Base-by-base conservation (phyloP, 2,888 invertebrate genomes). In the Uloborus plumipes region DNA sequence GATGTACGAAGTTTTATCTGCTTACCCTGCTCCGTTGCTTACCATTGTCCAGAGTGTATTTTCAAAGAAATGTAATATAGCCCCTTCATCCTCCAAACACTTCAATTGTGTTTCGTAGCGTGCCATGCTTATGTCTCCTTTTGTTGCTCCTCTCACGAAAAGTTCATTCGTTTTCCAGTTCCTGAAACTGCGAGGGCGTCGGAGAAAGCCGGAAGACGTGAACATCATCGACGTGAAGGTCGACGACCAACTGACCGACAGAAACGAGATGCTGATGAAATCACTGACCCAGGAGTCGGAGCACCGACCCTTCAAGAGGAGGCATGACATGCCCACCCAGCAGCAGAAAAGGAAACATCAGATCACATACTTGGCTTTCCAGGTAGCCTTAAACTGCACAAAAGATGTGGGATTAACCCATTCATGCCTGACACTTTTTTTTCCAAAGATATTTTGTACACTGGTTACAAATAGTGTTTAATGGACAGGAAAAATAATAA, bases 291-390 rank as follows among this genome's bases (percentile, higher is more conserved):
- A 84, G 55, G 86, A 86, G 67, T 70, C 59, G 31, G 58, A 55
- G 20, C 65, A 73, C 15, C 26, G 62, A 20, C 77, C 82, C 39
- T 67, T 53, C 2, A 84, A 77, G 59, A 65, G 59, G 11, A 84
- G 62, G 47, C 73, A 70, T 59, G 69, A 74, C 26, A 75, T 84
- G 86, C 93, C 94, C 0, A 92, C 93, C n/a, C 91, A 91, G 14
- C 92, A 92, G 86, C 94, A 94, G 74, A 87, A 87, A 80, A 86
- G 89, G 53, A 98, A 98, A 89, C 97, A 98, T 91, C 98, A 98
- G 91, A 98, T 98, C 87, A 98, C 97, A 0, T 98, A 97, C 89
- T 91, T 98, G 86, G 98, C 97, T 26, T 94, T 92, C 85, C 93
- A 96, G 92, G 98, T 98, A 7, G 47, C 18, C 18, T 20, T 26